Evolutionary conservation across 2,113 vertebrate species (phyloP), one percentile per base, ranked within the genome.

Genomic region (Oryzias curvinotus): DNA sequence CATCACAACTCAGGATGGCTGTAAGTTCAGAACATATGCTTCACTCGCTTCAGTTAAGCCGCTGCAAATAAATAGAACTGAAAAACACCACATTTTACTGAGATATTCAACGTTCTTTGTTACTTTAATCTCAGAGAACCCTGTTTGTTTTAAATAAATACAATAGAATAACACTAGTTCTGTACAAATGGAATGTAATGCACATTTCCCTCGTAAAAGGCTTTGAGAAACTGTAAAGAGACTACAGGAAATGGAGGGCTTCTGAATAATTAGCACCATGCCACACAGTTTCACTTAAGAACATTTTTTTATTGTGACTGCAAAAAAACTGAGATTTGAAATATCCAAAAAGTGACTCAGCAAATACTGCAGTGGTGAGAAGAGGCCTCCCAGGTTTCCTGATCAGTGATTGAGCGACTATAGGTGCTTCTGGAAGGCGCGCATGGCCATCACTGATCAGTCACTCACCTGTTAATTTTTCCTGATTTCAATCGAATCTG

Each of bases 121-220:
- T 76, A 69, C 77, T 81, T 65, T 72, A 62, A 85, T 82, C 75
- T 82, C 67, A 85, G 80, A 88, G 87, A 89, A 93, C 89, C 90
- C 83, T 90, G 90, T 82, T 90, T 87, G 79, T 77, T 90, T 91
- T 90, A 78, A 93, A 93, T 93, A 93, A 93, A 93, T 92, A 93
- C 85, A 91, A 87, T 91, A 91, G 88, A 91, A 92, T 89, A 91
- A 85, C 83, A 86, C 87, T 88, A 87, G 90, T 85, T 91, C 90
- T 93, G 90, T 92, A 93, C 92, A 93, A 89, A 88, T 87, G 87
- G 75, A 80, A 83, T 88, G 80, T 89, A 89, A 91, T 90, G 91
- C 88, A 91, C 88, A 87, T 89, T 91, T 83, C 76, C 88, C 88
- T 82, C 85, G 81, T 63, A 69, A 82, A 61, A 82, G 68, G 63